Evolutionary conservation across 2,113 vertebrate genomes (phyloP), one percentile per base, ranked within the genome.

Genomic region (Sphaerodactylus townsendi): DNA sequence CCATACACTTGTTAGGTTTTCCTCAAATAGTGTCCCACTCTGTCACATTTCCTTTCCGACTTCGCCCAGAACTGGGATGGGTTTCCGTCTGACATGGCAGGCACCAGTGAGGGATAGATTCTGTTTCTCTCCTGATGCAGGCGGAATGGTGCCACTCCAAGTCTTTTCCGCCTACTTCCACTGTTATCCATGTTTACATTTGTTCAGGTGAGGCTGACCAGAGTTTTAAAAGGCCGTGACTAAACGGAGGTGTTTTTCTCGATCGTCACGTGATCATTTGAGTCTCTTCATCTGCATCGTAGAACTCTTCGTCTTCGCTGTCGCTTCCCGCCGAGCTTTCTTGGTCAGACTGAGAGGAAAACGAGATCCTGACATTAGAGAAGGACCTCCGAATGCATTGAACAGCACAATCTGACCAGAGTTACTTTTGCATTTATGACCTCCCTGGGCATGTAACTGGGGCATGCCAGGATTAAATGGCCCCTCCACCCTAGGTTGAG

Each of bases 281-380:
- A 15, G 95, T 97, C 86, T 96, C 95, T 93, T 96, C 96, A 74
- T 95, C 75, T 0, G 95, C 95, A 72, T 96, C 96, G 30, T 94
- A 96, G 44, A 96, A 96, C 62, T 96, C 95, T 56, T 97, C 96
- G 85, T 96, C 95, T 88, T 96, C 95, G 59, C 94, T 96, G 85
- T 90, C 95, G 7, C 93, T 96, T 41, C 86, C 93, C 15, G 81
- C 10, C 35, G 89, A 83, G 72, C 91, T 88, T 41, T 93, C 92
- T 84, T 92, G 94, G 81, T 93, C 93, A 70, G 91, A 84, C 96
- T 96, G 88, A 88, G 44, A 68, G 14, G 78, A 56, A 89, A 88
- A 50, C 1, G 7, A 91, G 80, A n/a, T 0, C 4, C 13, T 65
- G 33, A 74, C 77, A 9, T 77, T 9, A 83, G 73, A 77, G 56